phyloP scores from a whole-genome alignment of 2,797 vertebrate species.

The Psittacula derbiana region DNA sequence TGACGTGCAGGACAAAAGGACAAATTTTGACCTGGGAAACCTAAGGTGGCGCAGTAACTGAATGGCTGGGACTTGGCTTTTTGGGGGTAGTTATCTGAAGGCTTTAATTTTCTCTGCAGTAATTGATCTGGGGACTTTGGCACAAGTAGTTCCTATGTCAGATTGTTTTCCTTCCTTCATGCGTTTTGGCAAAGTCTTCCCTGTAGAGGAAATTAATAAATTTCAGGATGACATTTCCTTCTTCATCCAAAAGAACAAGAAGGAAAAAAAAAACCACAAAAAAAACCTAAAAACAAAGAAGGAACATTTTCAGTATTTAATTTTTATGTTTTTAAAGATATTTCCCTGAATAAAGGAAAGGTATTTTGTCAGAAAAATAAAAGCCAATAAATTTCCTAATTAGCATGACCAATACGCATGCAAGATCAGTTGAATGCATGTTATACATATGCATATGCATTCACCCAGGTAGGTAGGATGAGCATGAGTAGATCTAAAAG shows the following conservation, averaged over 20 bases:
- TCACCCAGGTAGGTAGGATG: background rate
- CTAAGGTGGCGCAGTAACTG: background rate
- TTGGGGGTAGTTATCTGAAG: background rate
- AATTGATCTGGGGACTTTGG: background rate
- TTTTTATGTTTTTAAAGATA: background rate
- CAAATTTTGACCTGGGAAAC: background rate
- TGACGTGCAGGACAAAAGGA: background rate
- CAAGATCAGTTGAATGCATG: background rate
- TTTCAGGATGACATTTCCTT: constrained; percentile 21
- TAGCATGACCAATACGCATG: background rate
- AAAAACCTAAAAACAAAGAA: background rate
- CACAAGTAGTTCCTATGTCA: background rate
- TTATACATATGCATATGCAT: background rate
- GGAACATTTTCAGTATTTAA: background rate
- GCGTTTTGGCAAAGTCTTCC: constrained; percentile 10
- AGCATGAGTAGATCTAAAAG: background rate
- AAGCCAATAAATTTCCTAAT: background rate
- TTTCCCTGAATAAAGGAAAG: background rate
- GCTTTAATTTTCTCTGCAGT: background rate
- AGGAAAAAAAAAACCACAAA: background rate
- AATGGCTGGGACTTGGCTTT: background rate
- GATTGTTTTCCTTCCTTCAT: background rate
- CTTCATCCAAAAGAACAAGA: background rate
- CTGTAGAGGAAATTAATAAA: constrained; percentile 19
- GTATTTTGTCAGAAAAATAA: background rate